Conservation (phyloP, 2,113 vertebrate species). For the Alces alces region DNA sequence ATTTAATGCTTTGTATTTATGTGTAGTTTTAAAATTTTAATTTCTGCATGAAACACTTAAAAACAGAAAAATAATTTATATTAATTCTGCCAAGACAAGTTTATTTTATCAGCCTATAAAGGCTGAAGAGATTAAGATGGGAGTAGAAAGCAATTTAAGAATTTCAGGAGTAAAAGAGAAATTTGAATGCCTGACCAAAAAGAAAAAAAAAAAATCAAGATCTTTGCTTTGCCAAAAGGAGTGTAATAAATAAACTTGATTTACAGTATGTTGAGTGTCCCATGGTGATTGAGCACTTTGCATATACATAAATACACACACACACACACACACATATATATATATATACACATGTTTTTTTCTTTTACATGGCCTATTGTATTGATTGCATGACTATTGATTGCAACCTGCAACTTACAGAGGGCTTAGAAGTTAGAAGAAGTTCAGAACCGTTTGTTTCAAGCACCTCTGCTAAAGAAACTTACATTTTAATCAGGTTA, state of each 20-base stretch:
- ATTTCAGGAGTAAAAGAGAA: background rate
- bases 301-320: background rate
- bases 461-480: background rate
- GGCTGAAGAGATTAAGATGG: background rate
- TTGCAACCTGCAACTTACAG: background rate
- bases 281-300: background rate
- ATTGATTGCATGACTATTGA: background rate
- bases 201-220: background rate
- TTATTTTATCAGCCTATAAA: constrained; percentile 1
- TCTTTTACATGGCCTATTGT: background rate
- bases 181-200: background rate
- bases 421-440: background rate
- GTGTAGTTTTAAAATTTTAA: background rate
- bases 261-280: background rate
- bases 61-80: constrained; percentile 7
- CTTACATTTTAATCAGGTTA: constrained; percentile 27
- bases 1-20: background rate
- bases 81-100: background rate
- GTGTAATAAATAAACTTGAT: background rate
- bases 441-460: background rate
- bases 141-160: constrained; percentile 21
- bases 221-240: background rate
- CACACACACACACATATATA: background rate
- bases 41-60: background rate
- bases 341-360: background rate